Conservation (phyloP, 2,113 vertebrate species). For the Phalacrocorax brasilianus region DNA sequence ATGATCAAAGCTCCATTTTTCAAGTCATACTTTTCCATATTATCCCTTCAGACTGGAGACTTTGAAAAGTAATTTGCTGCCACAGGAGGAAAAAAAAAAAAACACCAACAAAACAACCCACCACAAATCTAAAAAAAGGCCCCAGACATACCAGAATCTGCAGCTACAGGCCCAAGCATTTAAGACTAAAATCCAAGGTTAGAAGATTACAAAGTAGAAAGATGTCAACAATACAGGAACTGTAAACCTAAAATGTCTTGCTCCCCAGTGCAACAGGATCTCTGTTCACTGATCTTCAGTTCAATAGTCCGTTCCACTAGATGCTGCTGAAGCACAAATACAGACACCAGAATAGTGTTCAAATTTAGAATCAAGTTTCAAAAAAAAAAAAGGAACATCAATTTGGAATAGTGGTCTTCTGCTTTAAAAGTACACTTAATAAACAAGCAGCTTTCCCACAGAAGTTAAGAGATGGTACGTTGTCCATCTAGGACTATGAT, state of each 20-base stretch:
- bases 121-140: neutral
- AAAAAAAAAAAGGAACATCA: neutral
- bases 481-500: neutral
- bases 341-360: neutral
- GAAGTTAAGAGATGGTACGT: neutral
- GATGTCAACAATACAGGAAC: neutral
- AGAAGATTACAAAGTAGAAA: slow-evolving; percentile 28
- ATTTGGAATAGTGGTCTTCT: slow-evolving; percentile 20
- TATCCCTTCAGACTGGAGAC: slow-evolving; percentile 23
- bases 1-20: slow-evolving; percentile 41
- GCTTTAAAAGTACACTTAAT: neutral
- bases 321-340: neutral
- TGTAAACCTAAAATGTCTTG: slow-evolving; percentile 53
- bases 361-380: neutral
- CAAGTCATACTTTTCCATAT: neutral
- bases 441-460: slow-evolving; percentile 3
- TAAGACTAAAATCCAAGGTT: slow-evolving; percentile 29
- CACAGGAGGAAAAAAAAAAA: neutral
- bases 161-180: slow-evolving; percentile 13
- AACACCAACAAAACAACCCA: no score
- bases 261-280: slow-evolving; percentile 41
- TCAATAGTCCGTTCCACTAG: neutral
- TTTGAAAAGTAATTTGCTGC: slow-evolving; percentile 26
- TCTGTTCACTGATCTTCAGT: neutral
- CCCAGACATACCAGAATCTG: neutral